Evolutionary conservation across 2,797 vertebrate species (phyloP).

Genomic region (Selene dorsalis): DNA sequence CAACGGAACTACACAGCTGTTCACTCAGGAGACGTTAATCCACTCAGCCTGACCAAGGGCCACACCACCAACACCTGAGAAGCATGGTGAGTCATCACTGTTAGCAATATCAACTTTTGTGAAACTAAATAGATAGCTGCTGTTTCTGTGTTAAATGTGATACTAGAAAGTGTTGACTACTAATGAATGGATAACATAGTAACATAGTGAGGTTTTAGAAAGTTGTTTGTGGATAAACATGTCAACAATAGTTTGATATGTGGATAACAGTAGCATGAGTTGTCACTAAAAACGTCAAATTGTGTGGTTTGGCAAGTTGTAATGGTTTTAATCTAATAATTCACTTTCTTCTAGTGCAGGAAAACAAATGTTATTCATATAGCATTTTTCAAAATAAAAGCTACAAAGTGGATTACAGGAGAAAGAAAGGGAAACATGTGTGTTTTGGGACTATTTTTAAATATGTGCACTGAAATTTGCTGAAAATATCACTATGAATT

Average conservation of each 20-base stretch:
- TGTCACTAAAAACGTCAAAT: neutral
- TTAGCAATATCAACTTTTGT: conserved; percentile 2
- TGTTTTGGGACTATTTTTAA: conserved; percentile 1
- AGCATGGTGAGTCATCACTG: conserved; percentile 78
- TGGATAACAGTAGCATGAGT: neutral
- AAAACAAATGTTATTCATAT: neutral
- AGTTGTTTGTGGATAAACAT: neutral
- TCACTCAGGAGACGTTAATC: conserved; percentile 67
- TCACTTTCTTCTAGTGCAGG: neutral
- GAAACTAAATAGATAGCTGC: neutral
- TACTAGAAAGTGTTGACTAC: neutral
- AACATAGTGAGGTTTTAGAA: neutral
- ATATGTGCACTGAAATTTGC: neutral
- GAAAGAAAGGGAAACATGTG: neutral
- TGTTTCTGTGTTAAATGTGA: neutral
- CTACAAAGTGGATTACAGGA: neutral
- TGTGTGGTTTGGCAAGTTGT: neutral
- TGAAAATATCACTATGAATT: neutral
- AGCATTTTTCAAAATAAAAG: neutral
- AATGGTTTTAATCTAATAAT: neutral
- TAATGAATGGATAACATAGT: neutral
- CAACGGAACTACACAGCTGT: conserved; percentile 58
- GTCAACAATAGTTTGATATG: neutral
- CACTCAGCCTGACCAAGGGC: conserved; percentile 54
- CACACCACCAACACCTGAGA: conserved; percentile 50